Percentiles rank a stretch among this genome's conserved stretches.
Conservation (phyloP, 2,797 vertebrate genomes). For the Rousettus madagascariensis region DNA sequence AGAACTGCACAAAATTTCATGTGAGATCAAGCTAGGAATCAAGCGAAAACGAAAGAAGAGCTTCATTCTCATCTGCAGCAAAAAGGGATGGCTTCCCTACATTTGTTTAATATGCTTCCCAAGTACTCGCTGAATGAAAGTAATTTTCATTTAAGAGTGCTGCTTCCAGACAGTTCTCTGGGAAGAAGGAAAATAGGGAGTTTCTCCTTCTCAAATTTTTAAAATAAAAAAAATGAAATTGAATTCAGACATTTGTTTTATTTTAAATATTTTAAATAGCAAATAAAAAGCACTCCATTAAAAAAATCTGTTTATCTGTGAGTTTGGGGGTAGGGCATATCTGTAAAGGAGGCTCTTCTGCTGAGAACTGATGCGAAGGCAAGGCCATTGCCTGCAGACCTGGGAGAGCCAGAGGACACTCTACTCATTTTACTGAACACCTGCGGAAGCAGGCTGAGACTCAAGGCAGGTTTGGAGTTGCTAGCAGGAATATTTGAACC, state of each 20-base stretch:
- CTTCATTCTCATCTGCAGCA: not conserved
- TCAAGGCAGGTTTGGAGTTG: not conserved
- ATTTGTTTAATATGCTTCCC: slow-evolving; percentile 43
- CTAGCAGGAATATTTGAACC: not conserved
- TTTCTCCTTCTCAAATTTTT: not conserved
- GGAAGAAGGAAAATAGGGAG: not conserved
- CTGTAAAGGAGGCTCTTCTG: not conserved
- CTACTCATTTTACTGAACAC: not conserved
- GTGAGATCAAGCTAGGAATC: not conserved
- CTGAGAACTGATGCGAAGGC: not conserved
- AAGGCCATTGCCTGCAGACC: not conserved
- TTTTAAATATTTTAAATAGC: slow-evolving; percentile 10
- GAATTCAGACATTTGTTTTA: not conserved
- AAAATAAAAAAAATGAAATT: not conserved
- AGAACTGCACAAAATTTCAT: not conserved
- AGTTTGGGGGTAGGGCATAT: not conserved
- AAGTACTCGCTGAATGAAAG: not conserved
- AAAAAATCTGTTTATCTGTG: not conserved
- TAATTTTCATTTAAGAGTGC: slow-evolving; percentile 43
- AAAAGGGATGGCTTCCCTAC: not conserved
- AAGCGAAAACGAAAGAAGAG: slow-evolving; percentile 12
- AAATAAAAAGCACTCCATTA: not conserved
- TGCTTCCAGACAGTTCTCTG: not conserved
- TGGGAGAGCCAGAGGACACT: not conserved
- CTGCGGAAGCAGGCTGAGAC: not conserved